Percentiles rank a stretch among this genome's conserved stretches.
These are phyloP conservation scores for Xyrichtys novacula DNA, from an alignment of 2,797 vertebrate species.

Conservation along the genomic window DNA sequence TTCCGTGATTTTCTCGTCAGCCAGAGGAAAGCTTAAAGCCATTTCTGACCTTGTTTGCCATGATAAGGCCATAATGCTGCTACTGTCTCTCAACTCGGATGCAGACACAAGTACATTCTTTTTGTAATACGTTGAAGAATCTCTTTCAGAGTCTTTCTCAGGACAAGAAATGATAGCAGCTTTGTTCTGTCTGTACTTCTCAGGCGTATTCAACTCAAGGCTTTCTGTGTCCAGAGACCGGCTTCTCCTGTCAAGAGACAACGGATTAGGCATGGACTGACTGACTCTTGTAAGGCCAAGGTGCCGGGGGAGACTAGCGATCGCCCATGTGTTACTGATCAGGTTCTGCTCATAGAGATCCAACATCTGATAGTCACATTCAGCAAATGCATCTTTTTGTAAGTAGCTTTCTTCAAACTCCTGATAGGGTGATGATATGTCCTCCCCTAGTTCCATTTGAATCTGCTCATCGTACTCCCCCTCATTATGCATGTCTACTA, in stretches of 20 bases:
- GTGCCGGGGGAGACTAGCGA: conserved; percentile 93
- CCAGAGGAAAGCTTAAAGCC: conserved; percentile 63
- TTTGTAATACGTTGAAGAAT: conserved; percentile 65
- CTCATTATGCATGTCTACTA: conserved; percentile 96
- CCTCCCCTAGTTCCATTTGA: conserved; percentile 91
- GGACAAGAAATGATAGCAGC: conserved; percentile 69
- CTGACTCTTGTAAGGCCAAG: conserved; percentile 87
- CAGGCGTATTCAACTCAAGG: conserved; percentile 87
- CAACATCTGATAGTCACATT: conserved; percentile 91
- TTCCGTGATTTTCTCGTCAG: conserved; percentile 57
- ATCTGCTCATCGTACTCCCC: conserved; percentile 93
- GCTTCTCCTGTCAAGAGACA: conserved; percentile 92
- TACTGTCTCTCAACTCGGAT: conserved; percentile 62
- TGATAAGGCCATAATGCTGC: conserved; percentile 62
- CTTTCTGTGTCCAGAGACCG: conserved; percentile 94
- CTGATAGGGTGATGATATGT: conserved; percentile 89
- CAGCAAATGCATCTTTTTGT: conserved; percentile 91
- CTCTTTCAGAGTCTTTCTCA: conserved; percentile 71
- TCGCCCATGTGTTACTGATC: conserved; percentile 90
- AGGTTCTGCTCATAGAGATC: conserved; percentile 84
- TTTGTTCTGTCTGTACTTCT: conserved; percentile 73
- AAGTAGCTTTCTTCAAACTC: conserved; percentile 91
- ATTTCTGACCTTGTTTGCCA: conserved; percentile 77
- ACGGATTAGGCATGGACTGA: conserved; percentile 83
- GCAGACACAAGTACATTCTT: conserved; percentile 73